These are phyloP conservation scores for Drosophila mettleri DNA, from an alignment of 2,888 invertebrate species.

Conservation along the genomic window DNA sequence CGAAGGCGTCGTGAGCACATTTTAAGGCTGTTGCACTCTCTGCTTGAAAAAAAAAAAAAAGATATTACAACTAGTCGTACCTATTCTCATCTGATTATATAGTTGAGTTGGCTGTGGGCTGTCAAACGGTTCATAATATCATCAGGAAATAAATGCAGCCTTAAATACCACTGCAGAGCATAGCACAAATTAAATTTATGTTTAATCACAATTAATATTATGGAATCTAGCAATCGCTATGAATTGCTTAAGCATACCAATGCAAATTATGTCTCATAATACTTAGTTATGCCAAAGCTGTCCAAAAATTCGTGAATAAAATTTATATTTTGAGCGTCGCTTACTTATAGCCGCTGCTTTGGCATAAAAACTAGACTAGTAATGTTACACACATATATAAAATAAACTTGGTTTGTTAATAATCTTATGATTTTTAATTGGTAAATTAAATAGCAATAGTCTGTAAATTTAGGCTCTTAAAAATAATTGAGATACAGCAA, in stretches of 20 bases:
- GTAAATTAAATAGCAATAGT: slow-evolving; percentile 4
- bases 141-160: neutral
- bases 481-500: slow-evolving; percentile 13
- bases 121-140: slow-evolving; percentile 4
- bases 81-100: slow-evolving; percentile 17
- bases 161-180: neutral
- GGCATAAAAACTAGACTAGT: neutral
- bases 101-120: slow-evolving; percentile 5
- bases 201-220: neutral
- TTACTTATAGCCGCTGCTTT: neutral
- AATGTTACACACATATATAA: too few relatives aligned
- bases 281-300: neutral
- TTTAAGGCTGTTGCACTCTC: slow-evolving; percentile 56
- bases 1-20: slow-evolving; percentile 43
- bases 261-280: slow-evolving; percentile 1
- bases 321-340: neutral
- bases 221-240: neutral
- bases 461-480: slow-evolving; percentile 4
- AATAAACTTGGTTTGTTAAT: neutral
- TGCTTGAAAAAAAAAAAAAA: neutral
- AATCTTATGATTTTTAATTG: neutral
- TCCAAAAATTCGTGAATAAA: neutral
- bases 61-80: slow-evolving; percentile 9
- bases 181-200: neutral
- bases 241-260: neutral